A percentile compares a stretch with the other conserved stretches of the same genome.
These are phyloP conservation scores for Unio delphinus DNA, from an alignment of 2,888 invertebrate species.

Conservation along the genomic window DNA sequence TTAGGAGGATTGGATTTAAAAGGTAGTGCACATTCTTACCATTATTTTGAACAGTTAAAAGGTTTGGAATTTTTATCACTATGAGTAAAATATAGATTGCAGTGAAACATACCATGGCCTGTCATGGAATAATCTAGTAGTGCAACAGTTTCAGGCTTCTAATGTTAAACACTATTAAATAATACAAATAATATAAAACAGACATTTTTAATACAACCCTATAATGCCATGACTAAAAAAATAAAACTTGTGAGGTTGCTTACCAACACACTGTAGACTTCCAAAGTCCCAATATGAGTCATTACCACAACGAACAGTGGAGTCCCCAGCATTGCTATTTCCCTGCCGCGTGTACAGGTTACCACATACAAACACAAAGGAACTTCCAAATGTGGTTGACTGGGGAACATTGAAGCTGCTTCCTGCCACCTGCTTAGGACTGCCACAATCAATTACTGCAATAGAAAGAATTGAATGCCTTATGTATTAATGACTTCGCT, in stretches of 20 bases:
- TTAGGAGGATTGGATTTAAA: too few species aligned
- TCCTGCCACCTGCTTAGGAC: constrained; percentile 37
- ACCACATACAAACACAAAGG: constrained; percentile 46
- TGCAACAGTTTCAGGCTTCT: too few species aligned
- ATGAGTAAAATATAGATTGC: too few species aligned
- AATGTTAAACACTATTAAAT: too few species aligned
- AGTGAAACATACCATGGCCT: too few species aligned
- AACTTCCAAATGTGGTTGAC: constrained; percentile 21
- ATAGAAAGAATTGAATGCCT: neutral
- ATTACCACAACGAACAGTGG: constrained; percentile 90
- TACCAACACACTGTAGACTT: constrained; percentile 90
- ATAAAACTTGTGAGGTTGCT: neutral
- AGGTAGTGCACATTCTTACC: too few species aligned
- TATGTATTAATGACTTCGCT: too few species aligned
- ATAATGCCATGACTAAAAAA: neutral
- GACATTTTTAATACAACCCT: too few species aligned
- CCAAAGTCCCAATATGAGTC: constrained; percentile 98
- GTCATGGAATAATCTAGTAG: too few species aligned
- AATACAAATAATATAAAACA: too few species aligned
- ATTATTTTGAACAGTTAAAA: too few species aligned
- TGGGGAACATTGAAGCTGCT: constrained; percentile 14
- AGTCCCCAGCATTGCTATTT: constrained; percentile 83
- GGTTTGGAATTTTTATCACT: too few species aligned
- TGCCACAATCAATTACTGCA: constrained; percentile 57
- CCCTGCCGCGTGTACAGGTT: constrained; percentile 79